Percentiles rank a stretch among this genome's conserved stretches.
Evolutionary conservation across 2,888 invertebrate genomes (phyloP).

Genomic region (Trachelus stipa): DNA sequence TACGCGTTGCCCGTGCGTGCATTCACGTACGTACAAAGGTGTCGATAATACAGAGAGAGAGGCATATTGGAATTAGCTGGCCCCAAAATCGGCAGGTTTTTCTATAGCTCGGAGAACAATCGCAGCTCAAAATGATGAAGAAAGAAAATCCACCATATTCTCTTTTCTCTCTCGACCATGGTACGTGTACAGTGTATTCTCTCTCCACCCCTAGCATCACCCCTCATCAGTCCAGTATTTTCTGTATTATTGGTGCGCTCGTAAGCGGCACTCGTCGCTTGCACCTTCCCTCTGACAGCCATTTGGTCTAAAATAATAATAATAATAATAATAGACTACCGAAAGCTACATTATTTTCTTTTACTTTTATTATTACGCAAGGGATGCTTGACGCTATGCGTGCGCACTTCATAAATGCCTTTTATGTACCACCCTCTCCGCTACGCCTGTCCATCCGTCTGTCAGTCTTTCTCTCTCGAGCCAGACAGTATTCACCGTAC

Average conservation of each 20-base stretch:
- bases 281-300: neutral
- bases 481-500: neutral
- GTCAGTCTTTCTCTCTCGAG: neutral
- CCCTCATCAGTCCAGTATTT: neutral
- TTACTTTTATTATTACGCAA: neutral
- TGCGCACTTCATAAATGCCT: neutral
- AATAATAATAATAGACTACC: neutral
- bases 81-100: neutral
- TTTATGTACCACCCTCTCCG: neutral
- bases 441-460: neutral
- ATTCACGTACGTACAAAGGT: neutral
- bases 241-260: neutral
- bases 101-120: neutral
- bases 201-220: neutral
- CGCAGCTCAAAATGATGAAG: neutral
- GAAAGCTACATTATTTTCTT: neutral
- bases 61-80: neutral
- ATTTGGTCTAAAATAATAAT: neutral
- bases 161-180: neutral
- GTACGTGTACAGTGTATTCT: neutral
- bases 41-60: neutral
- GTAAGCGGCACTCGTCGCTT: neutral
- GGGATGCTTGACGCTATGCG: neutral
- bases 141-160: neutral
- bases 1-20: neutral